Base-by-base conservation (phyloP, 2,888 invertebrate genomes). In the Eupithecia centaureata region DNA sequence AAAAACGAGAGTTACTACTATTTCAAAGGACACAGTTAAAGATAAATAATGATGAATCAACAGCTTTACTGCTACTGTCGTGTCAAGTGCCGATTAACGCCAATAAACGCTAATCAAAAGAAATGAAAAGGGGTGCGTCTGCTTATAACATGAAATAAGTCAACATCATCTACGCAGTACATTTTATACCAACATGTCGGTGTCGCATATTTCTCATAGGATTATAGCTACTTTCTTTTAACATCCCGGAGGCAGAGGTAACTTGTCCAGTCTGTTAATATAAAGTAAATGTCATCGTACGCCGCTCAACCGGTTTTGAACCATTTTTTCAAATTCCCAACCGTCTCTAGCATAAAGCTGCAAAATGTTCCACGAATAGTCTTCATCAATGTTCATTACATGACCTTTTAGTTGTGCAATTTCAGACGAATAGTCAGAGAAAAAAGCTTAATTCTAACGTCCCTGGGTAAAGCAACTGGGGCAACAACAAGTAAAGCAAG, bases 201-300 rank as follows among this genome's bases (percentile, higher is more conserved):
- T 74, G 71, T 69, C 70, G 68, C 73, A 73, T 77, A 76, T 71
- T 63, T 27, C 15, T 2, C 27, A 27, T 27, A 47, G 47, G 47
- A 78, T 74, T 75, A 73, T 79, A 78, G 77, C 82, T 82, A 90
- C 90, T 92, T 91, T 90, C 89, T 87, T 90, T 88, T 87, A 80
- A 81, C 76, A 78, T 78, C 76, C 82, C 79, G 79, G 77, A 79
- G 77, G 79, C 79, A 82, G 80, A 82, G 84, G 82, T 80, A 82
- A 82, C 83, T 82, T 82, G 82, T 85, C 84, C 83, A 87, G 87
- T 87, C 85, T 83, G 85, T 87, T 87, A 87, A 82, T 84, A 86
- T 88, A 89, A 88, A 87, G 86, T 87, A 86, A 91, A 91, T 91
- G 89, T 90, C 90, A 89, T 79, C 84, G 86, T 86, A 87, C 87